Conservation (phyloP, 2,888 invertebrate species). For the Drosophila algonquin region DNA sequence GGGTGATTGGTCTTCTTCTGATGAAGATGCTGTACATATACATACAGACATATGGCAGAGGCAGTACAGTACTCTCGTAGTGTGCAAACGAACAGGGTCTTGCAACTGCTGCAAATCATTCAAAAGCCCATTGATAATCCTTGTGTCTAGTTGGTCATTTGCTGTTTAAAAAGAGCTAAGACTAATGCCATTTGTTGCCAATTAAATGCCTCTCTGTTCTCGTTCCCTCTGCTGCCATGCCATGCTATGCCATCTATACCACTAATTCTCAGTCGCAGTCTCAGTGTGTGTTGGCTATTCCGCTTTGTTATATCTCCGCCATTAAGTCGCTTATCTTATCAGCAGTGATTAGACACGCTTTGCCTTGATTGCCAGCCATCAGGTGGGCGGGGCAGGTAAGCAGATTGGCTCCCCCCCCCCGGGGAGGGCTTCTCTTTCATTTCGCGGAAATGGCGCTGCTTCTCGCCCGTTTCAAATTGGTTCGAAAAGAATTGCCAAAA, state of each 20-base stretch:
- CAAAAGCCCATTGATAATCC: not conserved
- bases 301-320: constrained; percentile 24
- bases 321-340: constrained; percentile 62
- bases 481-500: constrained; percentile 65
- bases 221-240: not conserved
- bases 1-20: not conserved
- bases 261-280: not conserved
- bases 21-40: not conserved
- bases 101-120: too few species aligned
- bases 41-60: too few species aligned
- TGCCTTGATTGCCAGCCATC: constrained; percentile 38
- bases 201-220: not conserved
- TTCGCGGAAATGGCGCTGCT: constrained; percentile 3
- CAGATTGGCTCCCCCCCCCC: constrained; percentile 42
- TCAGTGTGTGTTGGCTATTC: not conserved
- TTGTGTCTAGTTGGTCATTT: not conserved
- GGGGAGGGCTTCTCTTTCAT: not conserved
- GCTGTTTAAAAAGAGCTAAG: not conserved
- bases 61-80: too few species aligned
- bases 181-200: not conserved
- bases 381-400: constrained; percentile 36
- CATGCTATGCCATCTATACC: not conserved
- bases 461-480: constrained; percentile 52
- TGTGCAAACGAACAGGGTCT: too few species aligned
- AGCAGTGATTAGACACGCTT: constrained; percentile 59